Evolutionary conservation across 2,113 vertebrate species (phyloP).

Genomic region (Phyllopteryx taeniolatus): DNA sequence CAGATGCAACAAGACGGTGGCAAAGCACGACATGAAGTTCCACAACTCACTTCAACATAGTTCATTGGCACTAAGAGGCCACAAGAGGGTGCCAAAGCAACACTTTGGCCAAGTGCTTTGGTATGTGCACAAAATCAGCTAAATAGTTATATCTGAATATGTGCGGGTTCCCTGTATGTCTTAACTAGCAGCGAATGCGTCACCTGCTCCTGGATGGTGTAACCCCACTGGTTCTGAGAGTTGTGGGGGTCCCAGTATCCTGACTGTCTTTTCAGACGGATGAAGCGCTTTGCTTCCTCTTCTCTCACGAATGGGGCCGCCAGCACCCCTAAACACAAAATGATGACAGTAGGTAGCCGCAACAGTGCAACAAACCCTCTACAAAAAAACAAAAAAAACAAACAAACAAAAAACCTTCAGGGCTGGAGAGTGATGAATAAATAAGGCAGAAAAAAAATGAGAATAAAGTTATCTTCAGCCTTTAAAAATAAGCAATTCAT

Average conservation of each 20-base stretch:
- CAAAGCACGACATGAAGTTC: not conserved
- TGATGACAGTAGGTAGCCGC: not conserved
- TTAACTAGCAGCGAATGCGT: not conserved
- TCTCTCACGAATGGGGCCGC: conserved; percentile 61
- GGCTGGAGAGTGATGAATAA: not conserved
- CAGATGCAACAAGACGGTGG: not conserved
- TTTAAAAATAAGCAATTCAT: not conserved
- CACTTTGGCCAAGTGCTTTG: not conserved
- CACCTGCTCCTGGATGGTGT: conserved; percentile 68
- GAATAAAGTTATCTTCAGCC: not conserved
- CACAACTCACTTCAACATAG: not conserved
- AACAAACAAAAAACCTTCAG: too few species aligned
- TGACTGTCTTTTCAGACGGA: conserved; percentile 62
- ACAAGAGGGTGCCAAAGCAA: not conserved
- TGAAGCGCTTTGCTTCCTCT: conserved; percentile 57
- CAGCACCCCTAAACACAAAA: conserved; percentile 41
- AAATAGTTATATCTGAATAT: not conserved
- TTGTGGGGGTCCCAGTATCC: conserved; percentile 65
- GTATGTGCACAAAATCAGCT: not conserved
- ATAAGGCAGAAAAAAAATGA: not conserved
- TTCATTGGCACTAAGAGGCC: not conserved
- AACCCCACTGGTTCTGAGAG: conserved; percentile 66
- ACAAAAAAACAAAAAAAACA: not conserved
- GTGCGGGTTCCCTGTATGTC: not conserved
- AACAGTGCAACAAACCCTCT: not conserved